Evolutionary conservation across 2,113 vertebrate species (phyloP), one percentile per base, ranked within the genome.

Genomic region (Miniopterus natalensis): DNA sequence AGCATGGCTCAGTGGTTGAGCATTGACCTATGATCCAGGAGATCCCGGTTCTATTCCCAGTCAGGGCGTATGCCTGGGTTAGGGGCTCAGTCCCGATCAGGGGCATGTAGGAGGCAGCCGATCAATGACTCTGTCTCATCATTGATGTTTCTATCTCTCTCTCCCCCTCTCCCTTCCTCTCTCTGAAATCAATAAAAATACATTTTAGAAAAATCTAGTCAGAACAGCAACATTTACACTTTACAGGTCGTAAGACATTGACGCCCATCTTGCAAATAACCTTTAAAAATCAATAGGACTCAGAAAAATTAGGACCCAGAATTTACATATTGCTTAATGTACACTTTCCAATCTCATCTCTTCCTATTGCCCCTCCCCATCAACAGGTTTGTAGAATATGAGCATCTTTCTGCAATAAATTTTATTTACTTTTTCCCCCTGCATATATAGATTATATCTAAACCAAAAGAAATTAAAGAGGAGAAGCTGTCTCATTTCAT

Each of bases 221-320:
- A 92, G 47, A 80, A n/a, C 51, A 65, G 14, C 79, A 80, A 79
- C 10, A 45, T 55, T 71, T 87, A 57, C 20, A 68, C 84, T 73
- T 94, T 77, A 45, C 4, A 84, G n/a, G 66, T 40, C 88, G 68
- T 71, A 84, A 79, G 45, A 74, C n/a, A 75, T 51, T 74, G 80
- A 74, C 96, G 31, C 73, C 81, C 63, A 70, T 87, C 47, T 86
- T 90, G 70, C 75, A 90, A 90, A 57, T 95, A 90, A 77, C n/a
- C 90, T 96, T 61, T 12, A 78, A 87, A 95, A 95, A 84, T 87
- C 75, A 84, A 6, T 55, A 86, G 40, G 18, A 74, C 10, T 93
- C 75, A 90, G 49, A 42, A 92, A 93, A 86, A 73, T 36, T 75
- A 68, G 36, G 83, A 45, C 80, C 23, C 47, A 10, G 6, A 85